A percentile compares a stretch with the other conserved stretches of the same genome.
Evolutionary conservation across 2,888 invertebrate species (phyloP).

Genomic region (Scaptomyza cyrtandrae): DNA sequence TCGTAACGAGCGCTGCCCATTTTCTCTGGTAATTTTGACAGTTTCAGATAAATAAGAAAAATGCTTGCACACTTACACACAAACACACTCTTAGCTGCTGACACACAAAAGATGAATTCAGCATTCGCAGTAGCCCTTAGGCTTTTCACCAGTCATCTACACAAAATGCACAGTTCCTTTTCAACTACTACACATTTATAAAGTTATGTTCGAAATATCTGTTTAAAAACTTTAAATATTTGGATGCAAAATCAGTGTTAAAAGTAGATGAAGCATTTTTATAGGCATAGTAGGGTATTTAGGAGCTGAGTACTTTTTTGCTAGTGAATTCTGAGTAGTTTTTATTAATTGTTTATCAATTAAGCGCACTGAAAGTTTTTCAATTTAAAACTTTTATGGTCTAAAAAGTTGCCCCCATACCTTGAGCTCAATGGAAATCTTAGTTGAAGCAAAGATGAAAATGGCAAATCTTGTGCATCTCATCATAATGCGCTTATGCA

Average conservation of each 20-base stretch:
- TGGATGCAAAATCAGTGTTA: too few species aligned
- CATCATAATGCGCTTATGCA: slow-evolving; percentile 35
- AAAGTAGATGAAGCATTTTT: too few species aligned
- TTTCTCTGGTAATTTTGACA: slow-evolving; percentile 61
- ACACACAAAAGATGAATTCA: slow-evolving; percentile 46
- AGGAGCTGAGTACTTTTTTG: background rate
- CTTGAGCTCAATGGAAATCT: background rate
- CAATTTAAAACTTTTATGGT: slow-evolving; percentile 30
- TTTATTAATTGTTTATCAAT: slow-evolving; percentile 48
- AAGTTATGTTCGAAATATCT: background rate
- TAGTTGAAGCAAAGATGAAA: slow-evolving; percentile 1
- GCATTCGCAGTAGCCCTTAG: slow-evolving; percentile 46
- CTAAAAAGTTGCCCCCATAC: background rate
- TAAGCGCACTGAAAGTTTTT: slow-evolving; percentile 39
- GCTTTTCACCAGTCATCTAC: slow-evolving; percentile 23
- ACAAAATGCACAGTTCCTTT: background rate
- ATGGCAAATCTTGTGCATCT: slow-evolving; percentile 6
- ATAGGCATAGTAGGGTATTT: background rate
- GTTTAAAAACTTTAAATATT: too few species aligned
- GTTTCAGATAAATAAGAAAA: slow-evolving; percentile 52
- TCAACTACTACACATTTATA: background rate
- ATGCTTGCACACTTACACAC: slow-evolving; percentile 30
- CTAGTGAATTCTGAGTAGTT: background rate
- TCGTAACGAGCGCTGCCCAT: slow-evolving; percentile 19
- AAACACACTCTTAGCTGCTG: slow-evolving; percentile 28